Conservation (phyloP, 2,888 invertebrate species). For the Amiota mariae region DNA sequence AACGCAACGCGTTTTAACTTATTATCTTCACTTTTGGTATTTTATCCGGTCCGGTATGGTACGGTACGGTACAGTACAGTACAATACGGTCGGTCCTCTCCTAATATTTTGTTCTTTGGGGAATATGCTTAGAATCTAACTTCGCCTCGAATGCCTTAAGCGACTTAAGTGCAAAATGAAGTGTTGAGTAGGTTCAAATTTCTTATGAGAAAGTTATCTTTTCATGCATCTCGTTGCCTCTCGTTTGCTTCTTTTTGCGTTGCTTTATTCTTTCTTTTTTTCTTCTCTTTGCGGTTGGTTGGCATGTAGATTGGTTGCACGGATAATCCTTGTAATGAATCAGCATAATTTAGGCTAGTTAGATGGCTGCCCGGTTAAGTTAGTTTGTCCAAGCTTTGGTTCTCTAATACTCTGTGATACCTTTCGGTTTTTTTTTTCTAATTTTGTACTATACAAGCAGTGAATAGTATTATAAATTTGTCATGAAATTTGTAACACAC, state of each 20-base stretch:
- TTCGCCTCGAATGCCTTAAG: conserved; percentile 1
- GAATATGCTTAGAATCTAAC: not conserved
- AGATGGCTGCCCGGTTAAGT: too few relatives aligned
- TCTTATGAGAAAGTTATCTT: not conserved
- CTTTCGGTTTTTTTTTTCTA: too few relatives aligned
- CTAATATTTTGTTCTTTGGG: not conserved
- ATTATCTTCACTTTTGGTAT: too few relatives aligned
- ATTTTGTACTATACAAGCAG: too few relatives aligned
- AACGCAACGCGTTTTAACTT: not conserved
- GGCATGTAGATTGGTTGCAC: conserved; percentile 3
- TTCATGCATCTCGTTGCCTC: not conserved
- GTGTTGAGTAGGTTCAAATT: conserved; percentile 29
- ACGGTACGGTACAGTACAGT: not conserved
- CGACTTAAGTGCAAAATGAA: conserved; percentile 13
- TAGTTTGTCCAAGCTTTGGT: too few relatives aligned
- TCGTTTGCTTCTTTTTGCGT: not conserved
- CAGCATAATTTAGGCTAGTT: not conserved
- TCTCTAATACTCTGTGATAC: too few relatives aligned
- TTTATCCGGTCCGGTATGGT: too few relatives aligned
- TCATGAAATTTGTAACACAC: too few relatives aligned
- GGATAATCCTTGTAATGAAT: conserved; percentile 6
- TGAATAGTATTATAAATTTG: too few relatives aligned
- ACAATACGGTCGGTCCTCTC: not conserved
- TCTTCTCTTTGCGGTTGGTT: conserved; percentile 10
- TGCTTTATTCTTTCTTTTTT: not conserved